Evolutionary conservation across 2,113 vertebrate genomes (phyloP).

Genomic region (Myotis yumanensis): DNA sequence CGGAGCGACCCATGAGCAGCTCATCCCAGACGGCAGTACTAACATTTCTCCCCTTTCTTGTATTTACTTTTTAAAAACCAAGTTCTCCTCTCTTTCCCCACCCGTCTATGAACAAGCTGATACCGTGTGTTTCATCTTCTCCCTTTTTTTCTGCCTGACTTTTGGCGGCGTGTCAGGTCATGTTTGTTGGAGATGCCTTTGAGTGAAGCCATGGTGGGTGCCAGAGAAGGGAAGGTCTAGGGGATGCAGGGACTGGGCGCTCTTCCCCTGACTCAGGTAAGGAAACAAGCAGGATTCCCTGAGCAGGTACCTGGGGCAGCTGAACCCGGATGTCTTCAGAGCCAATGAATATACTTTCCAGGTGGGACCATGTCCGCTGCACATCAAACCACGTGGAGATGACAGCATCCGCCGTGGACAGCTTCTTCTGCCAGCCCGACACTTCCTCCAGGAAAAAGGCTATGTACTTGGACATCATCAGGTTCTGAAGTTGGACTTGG

Average conservation of each 20-base stretch:
- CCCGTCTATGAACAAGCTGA: background rate
- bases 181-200: background rate
- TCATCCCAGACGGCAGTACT: background rate
- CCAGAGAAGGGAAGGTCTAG: background rate
- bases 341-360: conserved; percentile 97
- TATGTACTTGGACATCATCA: conserved; percentile 93
- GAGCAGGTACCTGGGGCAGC: conserved; percentile 90
- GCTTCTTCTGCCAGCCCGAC: conserved; percentile 92
- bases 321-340: conserved; percentile 95
- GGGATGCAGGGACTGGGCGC: too few relatives aligned
- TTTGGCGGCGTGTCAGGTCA: background rate
- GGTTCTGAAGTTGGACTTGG: conserved; percentile 97
- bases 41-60: background rate
- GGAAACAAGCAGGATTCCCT: background rate
- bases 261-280: background rate
- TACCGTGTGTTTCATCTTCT: background rate
- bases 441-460: conserved; percentile 94
- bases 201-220: background rate
- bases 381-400: conserved; percentile 96
- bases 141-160: background rate
- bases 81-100: background rate
- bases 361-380: conserved; percentile 93
- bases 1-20: background rate
- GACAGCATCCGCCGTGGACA: conserved; percentile 88
- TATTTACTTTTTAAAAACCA: background rate